phyloP scores from a whole-genome alignment of 2,888 invertebrate genomes.

The Nomada hirtipes region DNA sequence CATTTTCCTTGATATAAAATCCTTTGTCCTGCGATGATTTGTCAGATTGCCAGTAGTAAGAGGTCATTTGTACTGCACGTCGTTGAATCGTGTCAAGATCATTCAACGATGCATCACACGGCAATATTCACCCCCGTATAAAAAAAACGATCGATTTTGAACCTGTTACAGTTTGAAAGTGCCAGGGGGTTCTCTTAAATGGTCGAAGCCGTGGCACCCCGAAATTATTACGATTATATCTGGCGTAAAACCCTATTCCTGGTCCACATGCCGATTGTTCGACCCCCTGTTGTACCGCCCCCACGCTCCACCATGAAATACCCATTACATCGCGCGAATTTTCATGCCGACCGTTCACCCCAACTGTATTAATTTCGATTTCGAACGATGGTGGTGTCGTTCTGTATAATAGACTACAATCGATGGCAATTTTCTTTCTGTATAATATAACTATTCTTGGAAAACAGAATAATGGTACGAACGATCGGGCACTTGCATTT shows the following conservation, averaged over 20 bases:
- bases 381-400: constrained; percentile 32
- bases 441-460: too few relatives aligned
- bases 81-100: constrained; percentile 24
- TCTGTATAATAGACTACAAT: constrained; percentile 21
- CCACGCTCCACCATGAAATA: constrained; percentile 77
- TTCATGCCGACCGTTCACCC: constrained; percentile 70
- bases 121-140: constrained; percentile 24
- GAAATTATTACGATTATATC: constrained; percentile 79
- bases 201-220: constrained; percentile 45
- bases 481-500: too few relatives aligned
- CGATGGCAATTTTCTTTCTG: neutral
- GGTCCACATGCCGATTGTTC: constrained; percentile 75
- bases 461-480: too few relatives aligned
- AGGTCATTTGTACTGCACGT: neutral
- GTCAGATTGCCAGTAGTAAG: too few relatives aligned
- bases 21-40: neutral
- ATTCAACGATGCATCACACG: constrained; percentile 14
- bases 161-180: constrained; percentile 54
- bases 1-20: neutral
- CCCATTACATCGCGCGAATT: constrained; percentile 78
- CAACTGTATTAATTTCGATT: constrained; percentile 70
- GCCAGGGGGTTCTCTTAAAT: constrained; percentile 60
- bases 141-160: constrained; percentile 50
- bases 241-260: constrained; percentile 74
- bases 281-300: constrained; percentile 70